Evolutionary conservation across 2,888 invertebrate species (phyloP).

Genomic region (Drosophila silvestris): DNA sequence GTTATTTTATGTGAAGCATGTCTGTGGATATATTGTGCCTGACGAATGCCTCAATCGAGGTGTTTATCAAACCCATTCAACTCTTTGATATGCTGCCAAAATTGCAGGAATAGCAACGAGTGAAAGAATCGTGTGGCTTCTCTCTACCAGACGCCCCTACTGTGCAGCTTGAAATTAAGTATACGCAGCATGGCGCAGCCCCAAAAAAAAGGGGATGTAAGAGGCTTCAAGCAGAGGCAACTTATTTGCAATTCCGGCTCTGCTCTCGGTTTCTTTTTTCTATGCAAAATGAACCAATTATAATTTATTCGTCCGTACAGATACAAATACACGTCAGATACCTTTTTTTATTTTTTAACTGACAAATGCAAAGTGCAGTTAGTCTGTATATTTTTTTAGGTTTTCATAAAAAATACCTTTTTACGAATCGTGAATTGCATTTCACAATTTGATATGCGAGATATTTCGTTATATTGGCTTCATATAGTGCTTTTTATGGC

Average conservation of each 20-base stretch:
- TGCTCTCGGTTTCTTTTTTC: background rate
- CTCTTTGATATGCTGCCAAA: conserved; percentile 49
- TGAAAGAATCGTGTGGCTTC: conserved; percentile 6
- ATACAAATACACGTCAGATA: background rate
- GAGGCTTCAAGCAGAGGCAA: background rate
- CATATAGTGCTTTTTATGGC: conserved; percentile 29
- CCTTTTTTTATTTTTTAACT: background rate
- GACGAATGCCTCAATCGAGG: conserved; percentile 22
- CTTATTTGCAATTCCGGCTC: conserved; percentile 28
- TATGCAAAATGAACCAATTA: conserved; percentile 9
- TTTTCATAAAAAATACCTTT: conserved; percentile 2
- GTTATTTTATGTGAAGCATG: conserved; percentile 25
- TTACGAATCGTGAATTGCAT: conserved; percentile 25
- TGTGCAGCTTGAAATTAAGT: conserved; percentile 32
- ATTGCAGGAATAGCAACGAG: conserved; percentile 9
- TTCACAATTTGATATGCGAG: conserved; percentile 39
- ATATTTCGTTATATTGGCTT: conserved; percentile 65
- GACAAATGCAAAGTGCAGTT: conserved; percentile 6
- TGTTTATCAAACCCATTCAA: conserved; percentile 62
- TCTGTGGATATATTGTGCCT: conserved; percentile 28
- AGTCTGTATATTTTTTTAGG: background rate
- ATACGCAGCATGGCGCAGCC: conserved; percentile 30
- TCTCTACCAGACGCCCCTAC: conserved; percentile 14
- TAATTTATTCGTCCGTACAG: background rate
- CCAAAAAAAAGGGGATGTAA: background rate